Evolutionary conservation across 1,140 invertebrate species (phyloP).

Genomic region (Apocrypta bakeri): DNA sequence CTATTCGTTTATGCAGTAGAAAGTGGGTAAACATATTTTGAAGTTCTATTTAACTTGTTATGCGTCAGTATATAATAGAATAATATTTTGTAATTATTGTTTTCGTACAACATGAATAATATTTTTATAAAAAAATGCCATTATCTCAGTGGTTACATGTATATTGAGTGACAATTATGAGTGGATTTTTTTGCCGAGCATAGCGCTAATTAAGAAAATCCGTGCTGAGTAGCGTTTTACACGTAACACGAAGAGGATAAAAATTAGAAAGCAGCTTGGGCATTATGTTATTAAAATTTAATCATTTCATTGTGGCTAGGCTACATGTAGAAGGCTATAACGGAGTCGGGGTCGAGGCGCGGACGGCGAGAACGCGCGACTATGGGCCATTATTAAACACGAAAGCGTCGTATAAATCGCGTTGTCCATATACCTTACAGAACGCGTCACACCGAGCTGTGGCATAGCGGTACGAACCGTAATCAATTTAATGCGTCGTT

Average conservation of each 20-base stretch:
- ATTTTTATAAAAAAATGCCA: no score
- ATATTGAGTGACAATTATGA: no score
- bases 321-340: neutral
- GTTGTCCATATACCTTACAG: conserved; percentile 25
- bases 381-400: conserved; percentile 47
- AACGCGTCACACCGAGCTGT: conserved; percentile 12
- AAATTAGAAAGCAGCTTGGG: conserved; percentile 27
- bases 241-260: neutral
- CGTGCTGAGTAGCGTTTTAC: conserved; percentile 3
- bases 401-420: conserved; percentile 48
- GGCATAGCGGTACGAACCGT: conserved; percentile 9
- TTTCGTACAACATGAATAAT: no score
- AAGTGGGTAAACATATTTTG: no score
- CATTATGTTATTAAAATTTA: conserved; percentile 51
- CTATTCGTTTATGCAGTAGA: no score
- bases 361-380: neutral
- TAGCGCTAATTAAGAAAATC: conserved; percentile 16
- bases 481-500: conserved; percentile 51
- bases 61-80: no score
- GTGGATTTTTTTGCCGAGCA: no score
- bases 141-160: no score
- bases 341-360: neutral
- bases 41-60: no score
- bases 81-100: no score
- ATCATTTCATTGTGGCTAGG: conserved; percentile 27